phyloP scores from a whole-genome alignment of 2,113 vertebrate genomes.

The Gadus chalcogrammus region DNA sequence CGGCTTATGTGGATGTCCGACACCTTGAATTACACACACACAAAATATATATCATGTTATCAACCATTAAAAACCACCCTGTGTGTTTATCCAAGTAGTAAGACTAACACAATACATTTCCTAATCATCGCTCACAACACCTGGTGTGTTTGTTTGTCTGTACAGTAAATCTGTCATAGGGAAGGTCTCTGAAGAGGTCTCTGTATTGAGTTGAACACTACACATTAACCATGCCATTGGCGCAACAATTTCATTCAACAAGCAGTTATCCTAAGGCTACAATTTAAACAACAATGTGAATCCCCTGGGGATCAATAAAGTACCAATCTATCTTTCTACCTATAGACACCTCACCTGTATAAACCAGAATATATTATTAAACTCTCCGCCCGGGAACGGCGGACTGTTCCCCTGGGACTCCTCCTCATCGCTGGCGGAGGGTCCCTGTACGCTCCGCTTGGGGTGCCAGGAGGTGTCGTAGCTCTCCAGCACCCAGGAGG shows the following conservation, averaged over 20 bases:
- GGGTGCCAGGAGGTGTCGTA: constrained; percentile 70
- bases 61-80: too few species aligned
- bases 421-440: constrained; percentile 25
- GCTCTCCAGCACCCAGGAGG: constrained; percentile 76
- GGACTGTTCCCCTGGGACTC: constrained; percentile 22
- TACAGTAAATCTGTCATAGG: too few species aligned
- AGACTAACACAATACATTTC: too few species aligned
- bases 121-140: too few species aligned
- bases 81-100: too few species aligned
- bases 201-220: neutral
- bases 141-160: too few species aligned
- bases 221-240: neutral
- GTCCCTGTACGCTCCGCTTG: constrained; percentile 52
- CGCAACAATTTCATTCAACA: neutral
- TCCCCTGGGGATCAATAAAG: too few species aligned
- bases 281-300: neutral
- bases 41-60: too few species aligned
- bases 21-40: constrained; percentile 62
- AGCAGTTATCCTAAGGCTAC: neutral
- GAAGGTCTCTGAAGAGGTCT: too few species aligned
- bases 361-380: constrained; percentile 79
- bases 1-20: constrained; percentile 96
- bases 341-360: constrained; percentile 75
- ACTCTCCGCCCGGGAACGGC: constrained; percentile 67
- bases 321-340: too few species aligned